Conservation (phyloP, 2,797 vertebrate genomes). For the Scyliorhinus canicula region DNA sequence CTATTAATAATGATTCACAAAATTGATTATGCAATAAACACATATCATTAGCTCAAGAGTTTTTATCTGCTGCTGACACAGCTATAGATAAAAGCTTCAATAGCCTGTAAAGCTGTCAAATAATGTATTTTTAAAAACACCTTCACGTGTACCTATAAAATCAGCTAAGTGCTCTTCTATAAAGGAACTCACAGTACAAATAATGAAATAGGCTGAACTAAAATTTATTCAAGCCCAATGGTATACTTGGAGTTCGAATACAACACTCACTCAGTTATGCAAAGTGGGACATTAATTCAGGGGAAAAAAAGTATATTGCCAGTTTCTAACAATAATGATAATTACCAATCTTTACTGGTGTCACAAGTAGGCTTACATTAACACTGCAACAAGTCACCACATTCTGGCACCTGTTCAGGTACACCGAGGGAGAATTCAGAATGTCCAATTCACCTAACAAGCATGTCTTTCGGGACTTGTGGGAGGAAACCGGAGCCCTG, state of each 20-base stretch:
- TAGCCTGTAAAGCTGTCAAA: conserved; percentile 29
- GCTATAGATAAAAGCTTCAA: conserved; percentile 26
- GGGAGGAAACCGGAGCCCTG: no score
- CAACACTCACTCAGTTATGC: neutral
- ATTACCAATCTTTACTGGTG: no score
- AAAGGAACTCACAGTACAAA: neutral
- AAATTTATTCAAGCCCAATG: neutral
- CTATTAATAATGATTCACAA: conserved; percentile 33
- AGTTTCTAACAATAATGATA: no score
- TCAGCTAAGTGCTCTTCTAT: neutral
- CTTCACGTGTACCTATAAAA: conserved; percentile 27
- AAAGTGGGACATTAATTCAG: neutral
- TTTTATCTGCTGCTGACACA: conserved; percentile 20
- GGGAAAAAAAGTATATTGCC: no score
- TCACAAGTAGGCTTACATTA: no score
- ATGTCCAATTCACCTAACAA: no score
- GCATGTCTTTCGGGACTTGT: no score
- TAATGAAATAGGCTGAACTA: conserved; percentile 15
- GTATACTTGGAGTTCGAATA: neutral
- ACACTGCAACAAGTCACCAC: no score
- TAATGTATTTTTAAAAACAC: conserved; percentile 32
- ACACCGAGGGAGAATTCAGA: no score
- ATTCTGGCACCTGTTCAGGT: no score
- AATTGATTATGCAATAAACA: conserved; percentile 38
- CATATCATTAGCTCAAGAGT: conserved; percentile 33